These are phyloP conservation scores for Bursaphelenchus okinawaensis DNA, from an alignment of 2,888 invertebrate species.

Conservation along the genomic window DNA sequence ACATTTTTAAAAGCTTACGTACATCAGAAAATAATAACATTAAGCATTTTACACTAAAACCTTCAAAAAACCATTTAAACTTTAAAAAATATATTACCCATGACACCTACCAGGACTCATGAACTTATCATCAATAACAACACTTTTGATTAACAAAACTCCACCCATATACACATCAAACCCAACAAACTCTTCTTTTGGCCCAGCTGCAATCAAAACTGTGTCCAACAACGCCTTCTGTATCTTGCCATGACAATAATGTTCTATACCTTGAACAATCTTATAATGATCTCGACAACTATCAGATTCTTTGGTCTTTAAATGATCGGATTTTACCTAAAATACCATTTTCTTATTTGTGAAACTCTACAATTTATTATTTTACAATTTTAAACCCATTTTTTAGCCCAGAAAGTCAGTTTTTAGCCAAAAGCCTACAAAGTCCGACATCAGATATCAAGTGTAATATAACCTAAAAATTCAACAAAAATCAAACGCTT, in stretches of 20 bases:
- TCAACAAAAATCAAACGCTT: not conserved
- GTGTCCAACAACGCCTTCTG: not conserved
- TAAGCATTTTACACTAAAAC: not conserved
- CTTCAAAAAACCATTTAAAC: too few relatives aligned
- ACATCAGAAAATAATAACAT: too few relatives aligned
- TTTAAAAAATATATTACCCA: too few relatives aligned
- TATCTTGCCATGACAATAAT: constrained; percentile 1
- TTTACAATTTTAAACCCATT: not conserved
- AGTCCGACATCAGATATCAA: too few relatives aligned
- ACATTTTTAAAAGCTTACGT: too few relatives aligned
- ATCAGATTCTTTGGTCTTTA: constrained; percentile 10
- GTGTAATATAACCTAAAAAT: not conserved
- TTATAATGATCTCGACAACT: constrained; percentile 10
- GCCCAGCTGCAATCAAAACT: not conserved
- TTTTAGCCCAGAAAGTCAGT: not conserved
- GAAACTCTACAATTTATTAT: not conserved
- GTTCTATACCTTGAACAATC: constrained; percentile 4
- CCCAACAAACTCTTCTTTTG: not conserved
- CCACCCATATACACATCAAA: constrained; percentile 10
- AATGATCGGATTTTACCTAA: constrained; percentile 5
- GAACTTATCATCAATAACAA: constrained; percentile 2
- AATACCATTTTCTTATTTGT: not conserved
- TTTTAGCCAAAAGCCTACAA: too few relatives aligned
- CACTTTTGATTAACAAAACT: not conserved
- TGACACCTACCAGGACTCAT: constrained; percentile 1